These are phyloP conservation scores for Bombus superbus DNA, from an alignment of 1,140 invertebrate species.

Conservation along the genomic window DNA sequence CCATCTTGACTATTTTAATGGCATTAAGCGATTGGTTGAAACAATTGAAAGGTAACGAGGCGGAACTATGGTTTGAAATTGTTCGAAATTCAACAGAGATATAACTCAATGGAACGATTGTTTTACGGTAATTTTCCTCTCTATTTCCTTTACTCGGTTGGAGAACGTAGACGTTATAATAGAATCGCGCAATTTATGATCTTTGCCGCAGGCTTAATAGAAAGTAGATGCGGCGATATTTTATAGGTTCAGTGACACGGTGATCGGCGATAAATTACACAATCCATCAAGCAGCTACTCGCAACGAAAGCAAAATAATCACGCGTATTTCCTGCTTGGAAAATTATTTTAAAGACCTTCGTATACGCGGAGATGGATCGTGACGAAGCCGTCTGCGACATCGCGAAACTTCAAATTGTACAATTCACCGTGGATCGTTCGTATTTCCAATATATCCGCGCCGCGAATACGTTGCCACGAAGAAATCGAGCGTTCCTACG, in stretches of 20 bases:
- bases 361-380: background rate
- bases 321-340: background rate
- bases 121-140: background rate
- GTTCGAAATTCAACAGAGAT: background rate
- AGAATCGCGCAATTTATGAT: conserved; percentile 6
- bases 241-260: background rate
- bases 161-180: no score
- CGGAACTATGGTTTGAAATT: background rate
- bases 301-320: background rate
- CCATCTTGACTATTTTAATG: conserved; percentile 9
- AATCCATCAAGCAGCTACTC: conserved; percentile 13
- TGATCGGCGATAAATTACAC: conserved; percentile 24
- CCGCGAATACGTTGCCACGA: no score
- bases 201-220: background rate
- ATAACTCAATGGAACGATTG: background rate
- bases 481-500: background rate
- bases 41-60: background rate
- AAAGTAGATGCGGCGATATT: background rate
- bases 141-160: background rate
- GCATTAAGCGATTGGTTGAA: background rate
- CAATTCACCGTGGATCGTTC: no score
- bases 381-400: background rate
- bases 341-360: background rate
- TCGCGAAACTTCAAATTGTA: background rate
- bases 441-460: background rate